Conservation (phyloP, 2,113 vertebrate species). For the Epinephelus moara region DNA sequence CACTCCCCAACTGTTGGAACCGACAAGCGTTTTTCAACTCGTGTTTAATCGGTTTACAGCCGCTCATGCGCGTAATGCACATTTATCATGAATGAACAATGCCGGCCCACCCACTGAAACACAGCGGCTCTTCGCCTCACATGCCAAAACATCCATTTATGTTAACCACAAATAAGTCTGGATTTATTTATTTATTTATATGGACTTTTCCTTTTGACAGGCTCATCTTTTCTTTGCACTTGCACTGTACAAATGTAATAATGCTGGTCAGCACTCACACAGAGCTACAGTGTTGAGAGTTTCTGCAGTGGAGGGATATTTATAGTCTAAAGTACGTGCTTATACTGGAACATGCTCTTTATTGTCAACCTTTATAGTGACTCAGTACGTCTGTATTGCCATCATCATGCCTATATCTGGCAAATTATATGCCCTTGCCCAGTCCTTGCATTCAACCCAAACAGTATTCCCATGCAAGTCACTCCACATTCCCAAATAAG, state of each 20-base stretch:
- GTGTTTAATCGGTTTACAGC: slow-evolving; percentile 63
- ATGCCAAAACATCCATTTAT: slow-evolving; percentile 58
- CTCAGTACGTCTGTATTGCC: background rate
- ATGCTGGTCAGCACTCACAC: background rate
- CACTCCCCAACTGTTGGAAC: slow-evolving; percentile 37
- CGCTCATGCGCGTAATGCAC: slow-evolving; percentile 64
- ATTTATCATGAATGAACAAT: slow-evolving; percentile 76
- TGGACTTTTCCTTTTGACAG: background rate
- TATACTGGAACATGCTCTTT: background rate
- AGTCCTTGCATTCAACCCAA: too few relatives aligned
- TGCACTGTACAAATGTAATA: slow-evolving; percentile 21
- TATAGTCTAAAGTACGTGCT: background rate
- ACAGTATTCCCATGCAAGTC: too few relatives aligned
- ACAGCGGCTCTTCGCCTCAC: slow-evolving; percentile 18
- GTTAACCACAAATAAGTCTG: slow-evolving; percentile 29
- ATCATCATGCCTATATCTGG: background rate
- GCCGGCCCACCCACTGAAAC: slow-evolving; percentile 56
- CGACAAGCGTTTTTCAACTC: slow-evolving; percentile 44
- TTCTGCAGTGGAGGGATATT: slow-evolving; percentile 6
- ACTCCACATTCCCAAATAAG: too few relatives aligned
- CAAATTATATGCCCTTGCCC: too few relatives aligned
- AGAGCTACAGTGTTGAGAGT: background rate
- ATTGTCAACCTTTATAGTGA: background rate
- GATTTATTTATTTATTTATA: background rate
- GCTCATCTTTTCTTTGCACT: background rate